phyloP scores from a whole-genome alignment of 2,888 invertebrate species.

The Eretmocerus hayati region DNA sequence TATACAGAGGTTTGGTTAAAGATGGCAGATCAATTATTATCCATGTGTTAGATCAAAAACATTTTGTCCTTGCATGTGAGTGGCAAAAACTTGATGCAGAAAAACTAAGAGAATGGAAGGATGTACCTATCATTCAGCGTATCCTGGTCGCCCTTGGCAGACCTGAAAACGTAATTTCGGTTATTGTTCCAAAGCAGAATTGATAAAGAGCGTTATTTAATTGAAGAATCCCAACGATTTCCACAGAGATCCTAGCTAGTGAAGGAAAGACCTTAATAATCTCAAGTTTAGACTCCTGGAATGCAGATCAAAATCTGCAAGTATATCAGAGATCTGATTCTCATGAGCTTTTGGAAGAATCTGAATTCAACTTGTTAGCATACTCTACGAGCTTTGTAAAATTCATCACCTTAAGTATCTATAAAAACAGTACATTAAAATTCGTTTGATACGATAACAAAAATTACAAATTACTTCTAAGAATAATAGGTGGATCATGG shows the following conservation, averaged over 20 bases:
- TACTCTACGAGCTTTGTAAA: too few relatives aligned
- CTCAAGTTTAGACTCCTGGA: conserved; percentile 19
- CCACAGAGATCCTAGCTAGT: too few relatives aligned
- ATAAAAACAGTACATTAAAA: conserved; percentile 17
- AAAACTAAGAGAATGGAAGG: conserved; percentile 25
- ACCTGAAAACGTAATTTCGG: conserved; percentile 42
- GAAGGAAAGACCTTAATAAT: conserved; percentile 12
- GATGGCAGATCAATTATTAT: conserved; percentile 31
- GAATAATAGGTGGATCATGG: conserved; percentile 13
- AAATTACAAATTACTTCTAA: conserved; percentile 17
- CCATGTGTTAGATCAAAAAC: conserved; percentile 31
- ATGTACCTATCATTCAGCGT: conserved; percentile 44
- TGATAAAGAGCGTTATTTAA: conserved; percentile 9
- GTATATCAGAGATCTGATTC: conserved; percentile 17
- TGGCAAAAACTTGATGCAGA: conserved; percentile 22
- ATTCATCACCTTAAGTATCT: too few relatives aligned
- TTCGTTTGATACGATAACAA: conserved; percentile 12
- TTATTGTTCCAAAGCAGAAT: too few relatives aligned
- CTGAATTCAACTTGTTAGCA: too few relatives aligned
- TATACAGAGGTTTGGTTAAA: conserved; percentile 47
- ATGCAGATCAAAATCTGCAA: conserved; percentile 19
- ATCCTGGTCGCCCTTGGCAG: conserved; percentile 41
- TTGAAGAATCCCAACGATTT: too few relatives aligned
- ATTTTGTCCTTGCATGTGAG: conserved; percentile 22
- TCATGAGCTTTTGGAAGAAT: too few relatives aligned